Conservation (phyloP, 2,888 invertebrate species). For the Myopa tessellatipennis region DNA sequence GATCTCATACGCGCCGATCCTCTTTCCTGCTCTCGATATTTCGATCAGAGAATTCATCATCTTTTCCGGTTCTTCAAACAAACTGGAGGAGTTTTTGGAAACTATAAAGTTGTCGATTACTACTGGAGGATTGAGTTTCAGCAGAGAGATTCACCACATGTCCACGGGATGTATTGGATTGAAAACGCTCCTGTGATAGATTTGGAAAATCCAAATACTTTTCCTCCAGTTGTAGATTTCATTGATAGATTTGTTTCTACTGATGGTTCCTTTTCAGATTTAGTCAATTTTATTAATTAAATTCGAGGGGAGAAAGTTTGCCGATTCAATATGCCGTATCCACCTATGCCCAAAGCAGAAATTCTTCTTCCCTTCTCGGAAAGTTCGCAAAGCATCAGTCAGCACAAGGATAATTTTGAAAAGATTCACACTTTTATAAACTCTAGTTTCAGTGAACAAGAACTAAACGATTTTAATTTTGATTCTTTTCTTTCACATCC, state of each 20-base stretch:
- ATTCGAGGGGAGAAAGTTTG: slow-evolving; percentile 41
- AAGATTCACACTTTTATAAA: slow-evolving; percentile 38
- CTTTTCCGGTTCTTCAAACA: slow-evolving; percentile 37
- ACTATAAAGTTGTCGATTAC: slow-evolving; percentile 28
- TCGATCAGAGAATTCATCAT: slow-evolving; percentile 36
- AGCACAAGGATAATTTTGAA: slow-evolving; percentile 10
- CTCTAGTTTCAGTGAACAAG: not conserved
- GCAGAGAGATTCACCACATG: slow-evolving; percentile 42
- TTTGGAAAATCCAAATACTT: not conserved
- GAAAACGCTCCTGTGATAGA: slow-evolving; percentile 33
- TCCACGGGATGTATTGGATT: slow-evolving; percentile 42
- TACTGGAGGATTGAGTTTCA: slow-evolving; percentile 46
- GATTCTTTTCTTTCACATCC: slow-evolving; percentile 21
- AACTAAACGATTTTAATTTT: slow-evolving; percentile 13
- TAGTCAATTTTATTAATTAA: slow-evolving; percentile 31
- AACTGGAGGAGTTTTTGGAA: slow-evolving; percentile 25
- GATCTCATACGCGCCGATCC: slow-evolving; percentile 36
- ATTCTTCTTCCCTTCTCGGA: slow-evolving; percentile 2
- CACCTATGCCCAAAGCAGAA: slow-evolving; percentile 37
- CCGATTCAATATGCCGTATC: slow-evolving; percentile 43
- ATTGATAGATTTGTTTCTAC: slow-evolving; percentile 40
- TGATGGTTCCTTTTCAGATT: slow-evolving; percentile 22
- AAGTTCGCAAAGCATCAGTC: not conserved
- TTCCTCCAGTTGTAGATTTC: slow-evolving; percentile 32
- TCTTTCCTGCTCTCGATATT: slow-evolving; percentile 35